Evolutionary conservation across 2,888 invertebrate species (phyloP).

Genomic region (Archips crataeganus): DNA sequence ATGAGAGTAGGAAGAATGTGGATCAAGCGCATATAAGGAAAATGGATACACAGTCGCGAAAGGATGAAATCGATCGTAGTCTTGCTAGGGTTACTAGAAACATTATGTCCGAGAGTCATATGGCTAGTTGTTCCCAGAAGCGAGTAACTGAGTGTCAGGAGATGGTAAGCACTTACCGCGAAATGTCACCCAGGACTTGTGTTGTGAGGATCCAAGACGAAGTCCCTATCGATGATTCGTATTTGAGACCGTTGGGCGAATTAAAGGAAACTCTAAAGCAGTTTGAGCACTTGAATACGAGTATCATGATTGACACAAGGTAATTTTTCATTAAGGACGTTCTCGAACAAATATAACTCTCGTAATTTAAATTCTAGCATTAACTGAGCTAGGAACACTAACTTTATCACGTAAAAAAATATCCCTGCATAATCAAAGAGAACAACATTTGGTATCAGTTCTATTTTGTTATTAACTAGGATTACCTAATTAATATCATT

Average conservation of each 20-base stretch:
- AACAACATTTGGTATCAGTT: too few species aligned
- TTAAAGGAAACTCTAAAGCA: slow-evolving; percentile 87
- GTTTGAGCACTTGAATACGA: slow-evolving; percentile 87
- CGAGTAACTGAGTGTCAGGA: slow-evolving; percentile 47
- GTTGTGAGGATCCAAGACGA: slow-evolving; percentile 71
- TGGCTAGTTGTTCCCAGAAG: slow-evolving; percentile 56
- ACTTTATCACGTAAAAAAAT: too few species aligned
- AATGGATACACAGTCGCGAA: slow-evolving; percentile 62
- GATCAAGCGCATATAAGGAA: slow-evolving; percentile 67
- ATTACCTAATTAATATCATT: too few species aligned
- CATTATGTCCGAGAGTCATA: slow-evolving; percentile 57
- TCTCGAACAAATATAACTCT: not conserved
- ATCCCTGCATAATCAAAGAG: too few species aligned
- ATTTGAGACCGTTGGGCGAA: slow-evolving; percentile 85
- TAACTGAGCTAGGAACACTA: too few species aligned
- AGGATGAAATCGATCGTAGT: slow-evolving; percentile 57
- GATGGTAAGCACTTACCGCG: slow-evolving; percentile 63
- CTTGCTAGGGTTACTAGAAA: slow-evolving; percentile 57
- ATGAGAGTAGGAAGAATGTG: slow-evolving; percentile 86
- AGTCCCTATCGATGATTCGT: slow-evolving; percentile 80
- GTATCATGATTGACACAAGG: slow-evolving; percentile 88
- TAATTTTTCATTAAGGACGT: slow-evolving; percentile 58
- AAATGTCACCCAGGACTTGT: slow-evolving; percentile 68
- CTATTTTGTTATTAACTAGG: too few species aligned
- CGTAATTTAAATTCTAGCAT: too few species aligned